Evolutionary conservation across 2,113 vertebrate genomes (phyloP).

Genomic region (Megalops atlanticus): DNA sequence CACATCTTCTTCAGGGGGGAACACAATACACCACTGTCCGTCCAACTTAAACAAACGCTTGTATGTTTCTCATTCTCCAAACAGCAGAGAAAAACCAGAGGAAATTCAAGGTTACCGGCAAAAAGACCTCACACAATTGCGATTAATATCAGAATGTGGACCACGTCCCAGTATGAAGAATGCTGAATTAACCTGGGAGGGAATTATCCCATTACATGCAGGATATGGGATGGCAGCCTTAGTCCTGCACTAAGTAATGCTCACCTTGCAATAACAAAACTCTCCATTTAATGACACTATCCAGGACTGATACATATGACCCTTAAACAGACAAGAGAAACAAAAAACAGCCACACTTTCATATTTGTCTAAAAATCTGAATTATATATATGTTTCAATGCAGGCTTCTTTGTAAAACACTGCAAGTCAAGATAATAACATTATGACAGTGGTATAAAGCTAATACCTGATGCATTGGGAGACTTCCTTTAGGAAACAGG

Average conservation of each 20-base stretch:
- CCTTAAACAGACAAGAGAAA: neutral
- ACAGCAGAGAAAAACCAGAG: neutral
- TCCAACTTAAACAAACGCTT: slow-evolving; percentile 12
- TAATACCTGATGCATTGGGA: too few relatives aligned
- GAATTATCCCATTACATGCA: neutral
- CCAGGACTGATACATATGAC: neutral
- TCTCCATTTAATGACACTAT: neutral
- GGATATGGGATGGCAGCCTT: neutral
- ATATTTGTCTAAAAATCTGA: too few relatives aligned
- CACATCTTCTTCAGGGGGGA: neutral
- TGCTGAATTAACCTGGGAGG: neutral
- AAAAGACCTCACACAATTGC: neutral
- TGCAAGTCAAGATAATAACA: too few relatives aligned
- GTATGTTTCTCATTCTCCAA: neutral
- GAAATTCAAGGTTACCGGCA: slow-evolving; percentile 3
- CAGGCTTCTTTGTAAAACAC: too few relatives aligned
- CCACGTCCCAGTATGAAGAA: neutral
- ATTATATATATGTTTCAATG: neutral
- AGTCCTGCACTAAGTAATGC: neutral
- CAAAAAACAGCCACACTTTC: too few relatives aligned
- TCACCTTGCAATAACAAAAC: neutral
- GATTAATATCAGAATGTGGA: neutral
- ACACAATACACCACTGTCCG: neutral
- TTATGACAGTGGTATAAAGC: too few relatives aligned
- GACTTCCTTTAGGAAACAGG: too few relatives aligned